Evolutionary conservation across 2,888 invertebrate genomes (phyloP).

Genomic region (Hydrotaea cyrtoneurina): DNA sequence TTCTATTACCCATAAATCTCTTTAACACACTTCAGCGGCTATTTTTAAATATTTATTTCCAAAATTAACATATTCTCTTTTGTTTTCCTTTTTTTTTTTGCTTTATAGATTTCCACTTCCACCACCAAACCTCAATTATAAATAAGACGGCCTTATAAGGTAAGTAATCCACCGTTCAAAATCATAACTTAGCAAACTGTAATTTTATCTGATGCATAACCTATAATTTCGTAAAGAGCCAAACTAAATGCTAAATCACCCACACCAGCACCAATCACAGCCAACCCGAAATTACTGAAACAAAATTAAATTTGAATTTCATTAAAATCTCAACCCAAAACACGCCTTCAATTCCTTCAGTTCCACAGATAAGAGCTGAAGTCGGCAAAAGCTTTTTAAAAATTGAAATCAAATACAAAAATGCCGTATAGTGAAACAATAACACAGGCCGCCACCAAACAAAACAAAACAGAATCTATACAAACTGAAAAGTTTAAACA

Average conservation of each 20-base stretch:
- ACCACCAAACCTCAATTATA: background rate
- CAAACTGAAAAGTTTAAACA: background rate
- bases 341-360: constrained; percentile 24
- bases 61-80: background rate
- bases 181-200: constrained; percentile 51
- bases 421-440: constrained; percentile 4
- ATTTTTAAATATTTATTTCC: too few species aligned
- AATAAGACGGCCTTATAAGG: constrained; percentile 42
- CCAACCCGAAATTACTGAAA: constrained; percentile 1
- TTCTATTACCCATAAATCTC: too few species aligned
- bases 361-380: background rate
- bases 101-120: constrained; percentile 47
- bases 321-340: background rate
- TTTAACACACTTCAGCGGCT: too few species aligned
- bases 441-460: background rate
- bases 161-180: constrained; percentile 37
- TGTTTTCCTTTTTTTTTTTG: background rate
- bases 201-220: constrained; percentile 36
- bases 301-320: constrained; percentile 22
- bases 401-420: background rate
- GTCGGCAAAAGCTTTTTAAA: background rate
- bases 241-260: background rate
- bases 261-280: background rate
- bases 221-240: constrained; percentile 34
- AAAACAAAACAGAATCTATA: background rate